phyloP scores from a whole-genome alignment of 2,888 invertebrate genomes.

The Malacosoma neustria region DNA sequence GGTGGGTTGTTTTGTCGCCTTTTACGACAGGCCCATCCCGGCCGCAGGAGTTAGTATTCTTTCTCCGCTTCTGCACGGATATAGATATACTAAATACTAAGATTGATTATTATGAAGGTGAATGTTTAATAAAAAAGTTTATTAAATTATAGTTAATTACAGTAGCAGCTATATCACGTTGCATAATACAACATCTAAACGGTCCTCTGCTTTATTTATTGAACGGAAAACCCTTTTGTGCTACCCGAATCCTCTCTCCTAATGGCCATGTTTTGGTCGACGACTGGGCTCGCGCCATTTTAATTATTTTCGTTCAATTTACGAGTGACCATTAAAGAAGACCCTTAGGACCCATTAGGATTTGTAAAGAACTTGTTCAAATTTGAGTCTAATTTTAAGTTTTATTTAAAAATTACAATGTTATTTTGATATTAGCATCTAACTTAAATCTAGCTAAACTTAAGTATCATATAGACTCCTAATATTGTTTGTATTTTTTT shows the following conservation, averaged over 20 bases:
- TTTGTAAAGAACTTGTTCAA: conserved; percentile 8
- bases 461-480: too few relatives aligned
- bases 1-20: too few relatives aligned
- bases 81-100: too few relatives aligned
- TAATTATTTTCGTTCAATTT: conserved; percentile 75
- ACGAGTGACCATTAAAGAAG: conserved; percentile 71
- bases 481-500: too few relatives aligned
- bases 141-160: too few relatives aligned
- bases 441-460: too few relatives aligned
- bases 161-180: background rate
- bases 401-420: background rate
- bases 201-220: conserved; percentile 54
- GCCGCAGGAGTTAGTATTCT: too few relatives aligned
- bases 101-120: too few relatives aligned
- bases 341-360: conserved; percentile 63
- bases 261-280: conserved; percentile 67
- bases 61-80: too few relatives aligned
- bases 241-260: conserved; percentile 43
- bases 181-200: conserved; percentile 12
- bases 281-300: conserved; percentile 55
- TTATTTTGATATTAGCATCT: too few relatives aligned
- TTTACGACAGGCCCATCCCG: too few relatives aligned
- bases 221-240: conserved; percentile 60
- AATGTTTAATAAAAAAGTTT: too few relatives aligned
- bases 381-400: background rate